A percentile compares a stretch with the other conserved stretches of the same genome.
Evolutionary conservation across 1,140 invertebrate species (phyloP).

Genomic region (Tetranychus urticae): DNA sequence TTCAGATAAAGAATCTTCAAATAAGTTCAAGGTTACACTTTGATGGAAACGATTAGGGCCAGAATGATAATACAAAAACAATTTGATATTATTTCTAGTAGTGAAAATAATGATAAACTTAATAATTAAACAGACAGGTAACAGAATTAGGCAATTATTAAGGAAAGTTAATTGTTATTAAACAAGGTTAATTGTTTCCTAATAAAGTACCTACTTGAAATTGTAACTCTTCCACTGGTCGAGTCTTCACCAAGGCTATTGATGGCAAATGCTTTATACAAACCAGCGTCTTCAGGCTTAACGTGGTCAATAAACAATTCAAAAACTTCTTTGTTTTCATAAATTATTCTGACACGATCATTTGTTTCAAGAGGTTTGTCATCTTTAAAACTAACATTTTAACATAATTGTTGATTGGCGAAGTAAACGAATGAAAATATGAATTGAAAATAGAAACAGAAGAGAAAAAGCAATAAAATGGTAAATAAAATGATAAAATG

Average conservation of each 20-base stretch:
- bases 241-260: constrained; percentile 57
- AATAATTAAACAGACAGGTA: too few relatives aligned
- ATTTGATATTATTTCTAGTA: too few relatives aligned
- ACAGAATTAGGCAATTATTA: too few relatives aligned
- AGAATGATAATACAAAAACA: too few relatives aligned
- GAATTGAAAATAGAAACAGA: background rate
- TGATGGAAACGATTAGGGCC: too few relatives aligned
- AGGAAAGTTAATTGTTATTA: background rate
- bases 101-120: too few relatives aligned
- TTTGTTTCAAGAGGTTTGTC: constrained; percentile 39
- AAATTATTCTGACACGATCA: constrained; percentile 38
- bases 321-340: constrained; percentile 59
- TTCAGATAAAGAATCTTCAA: too few relatives aligned
- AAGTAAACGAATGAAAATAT: background rate
- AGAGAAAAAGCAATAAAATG: too few relatives aligned
- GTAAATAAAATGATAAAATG: too few relatives aligned
- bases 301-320: constrained; percentile 69
- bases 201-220: constrained; percentile 33
- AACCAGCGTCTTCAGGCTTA: constrained; percentile 49
- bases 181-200: background rate
- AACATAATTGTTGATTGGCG: too few relatives aligned
- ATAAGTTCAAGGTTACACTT: too few relatives aligned
- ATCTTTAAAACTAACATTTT: constrained; percentile 46
- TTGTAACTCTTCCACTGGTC: constrained; percentile 47
- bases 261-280: constrained; percentile 58